phyloP scores from a whole-genome alignment of 2,888 invertebrate species.

The Miltochrista miniata region DNA sequence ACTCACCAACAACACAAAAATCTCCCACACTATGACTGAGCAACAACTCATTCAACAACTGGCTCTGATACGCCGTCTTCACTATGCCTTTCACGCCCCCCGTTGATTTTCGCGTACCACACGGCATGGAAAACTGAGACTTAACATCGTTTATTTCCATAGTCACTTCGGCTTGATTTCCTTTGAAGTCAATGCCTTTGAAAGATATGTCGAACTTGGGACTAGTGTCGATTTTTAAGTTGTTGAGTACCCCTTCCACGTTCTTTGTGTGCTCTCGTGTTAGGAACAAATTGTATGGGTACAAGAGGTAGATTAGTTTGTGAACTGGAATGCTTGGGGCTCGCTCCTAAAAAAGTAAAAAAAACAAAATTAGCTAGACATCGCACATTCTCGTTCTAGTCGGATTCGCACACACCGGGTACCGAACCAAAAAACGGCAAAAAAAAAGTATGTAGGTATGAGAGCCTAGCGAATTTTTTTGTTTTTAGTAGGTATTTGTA shows the following conservation, averaged over 20 bases:
- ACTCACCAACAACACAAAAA: constrained; percentile 90
- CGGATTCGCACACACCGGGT: too few species aligned
- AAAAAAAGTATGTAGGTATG: too few species aligned
- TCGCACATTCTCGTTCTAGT: too few species aligned
- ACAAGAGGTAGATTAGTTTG: constrained; percentile 89
- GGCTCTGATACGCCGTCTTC: constrained; percentile 91
- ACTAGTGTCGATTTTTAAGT: constrained; percentile 77
- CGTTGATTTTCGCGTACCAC: constrained; percentile 57
- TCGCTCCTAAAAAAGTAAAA: constrained; percentile 86
- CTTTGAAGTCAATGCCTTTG: constrained; percentile 52
- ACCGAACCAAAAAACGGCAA: too few species aligned
- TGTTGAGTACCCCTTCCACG: constrained; percentile 87
- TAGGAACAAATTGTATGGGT: constrained; percentile 92
- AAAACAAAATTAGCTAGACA: not conserved
- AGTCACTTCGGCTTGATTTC: constrained; percentile 63
- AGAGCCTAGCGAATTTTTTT: too few species aligned
- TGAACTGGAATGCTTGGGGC: constrained; percentile 87
- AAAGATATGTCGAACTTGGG: constrained; percentile 52
- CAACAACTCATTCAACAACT: constrained; percentile 89
- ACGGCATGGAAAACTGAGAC: constrained; percentile 68
- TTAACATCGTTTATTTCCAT: constrained; percentile 67
- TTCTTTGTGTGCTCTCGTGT: constrained; percentile 89
- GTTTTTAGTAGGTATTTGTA: too few species aligned
- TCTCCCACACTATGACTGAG: constrained; percentile 92
- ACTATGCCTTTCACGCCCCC: constrained; percentile 69